phyloP scores from a whole-genome alignment of 2,113 vertebrate species.

The Pituophis catenifer region DNA sequence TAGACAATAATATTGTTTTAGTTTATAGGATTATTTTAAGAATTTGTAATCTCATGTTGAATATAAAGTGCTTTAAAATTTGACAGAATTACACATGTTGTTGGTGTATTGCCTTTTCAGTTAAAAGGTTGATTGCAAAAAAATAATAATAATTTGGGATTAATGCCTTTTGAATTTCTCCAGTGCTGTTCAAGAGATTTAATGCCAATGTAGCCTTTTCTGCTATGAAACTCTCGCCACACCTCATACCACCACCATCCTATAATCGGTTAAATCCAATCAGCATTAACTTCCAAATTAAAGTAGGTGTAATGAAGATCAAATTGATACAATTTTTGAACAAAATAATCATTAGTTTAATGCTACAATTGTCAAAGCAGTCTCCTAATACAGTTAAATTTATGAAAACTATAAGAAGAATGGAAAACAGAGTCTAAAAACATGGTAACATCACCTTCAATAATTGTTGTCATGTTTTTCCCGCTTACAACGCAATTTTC shows the following conservation, averaged over 20 bases:
- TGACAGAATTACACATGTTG: not conserved
- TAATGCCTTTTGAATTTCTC: not conserved
- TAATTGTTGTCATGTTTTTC: not conserved
- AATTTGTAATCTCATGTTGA: not conserved
- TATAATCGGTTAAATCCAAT: not conserved
- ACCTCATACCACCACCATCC: not conserved
- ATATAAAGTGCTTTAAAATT: not conserved
- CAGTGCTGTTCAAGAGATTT: not conserved
- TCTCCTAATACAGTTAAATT: not conserved
- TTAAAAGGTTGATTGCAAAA: not conserved
- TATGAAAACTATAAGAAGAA: not conserved
- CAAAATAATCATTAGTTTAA: not conserved
- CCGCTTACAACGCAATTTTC: not conserved
- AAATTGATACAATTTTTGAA: not conserved
- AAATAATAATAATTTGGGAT: not conserved
- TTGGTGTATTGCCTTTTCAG: not conserved
- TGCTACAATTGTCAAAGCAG: not conserved
- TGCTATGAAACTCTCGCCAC: not conserved
- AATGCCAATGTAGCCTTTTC: not conserved
- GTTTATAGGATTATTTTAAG: not conserved
- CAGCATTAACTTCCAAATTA: not conserved
- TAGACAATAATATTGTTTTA: not conserved
- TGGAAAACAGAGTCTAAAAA: not conserved
- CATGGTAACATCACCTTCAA: not conserved
- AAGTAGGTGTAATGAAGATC: not conserved